A percentile compares a stretch with the other conserved stretches of the same genome.
Conservation (phyloP, 2,113 vertebrate species). For the Mormoops blainvillei region DNA sequence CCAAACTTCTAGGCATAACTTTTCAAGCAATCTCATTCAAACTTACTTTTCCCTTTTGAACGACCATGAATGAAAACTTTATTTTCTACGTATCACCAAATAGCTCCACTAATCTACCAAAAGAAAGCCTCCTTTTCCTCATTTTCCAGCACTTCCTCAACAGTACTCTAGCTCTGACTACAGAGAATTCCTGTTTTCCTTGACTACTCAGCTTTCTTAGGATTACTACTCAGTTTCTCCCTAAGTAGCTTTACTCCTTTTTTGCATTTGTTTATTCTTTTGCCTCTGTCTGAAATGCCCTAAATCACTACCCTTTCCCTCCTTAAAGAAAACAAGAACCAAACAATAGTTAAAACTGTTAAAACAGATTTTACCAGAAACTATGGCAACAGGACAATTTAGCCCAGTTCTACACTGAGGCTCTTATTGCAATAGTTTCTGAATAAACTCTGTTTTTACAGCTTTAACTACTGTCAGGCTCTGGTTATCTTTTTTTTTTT, state of each 20-base stretch:
- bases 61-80: not conserved
- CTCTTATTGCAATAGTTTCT: not conserved
- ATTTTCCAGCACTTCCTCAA: not conserved
- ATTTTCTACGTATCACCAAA: not conserved
- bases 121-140: not conserved
- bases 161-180: not conserved
- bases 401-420: not conserved
- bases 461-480: not conserved
- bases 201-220: not conserved
- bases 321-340: not conserved
- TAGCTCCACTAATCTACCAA: not conserved
- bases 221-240: not conserved
- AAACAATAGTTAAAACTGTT: not conserved
- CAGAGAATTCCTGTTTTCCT: not conserved
- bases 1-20: not conserved
- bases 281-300: not conserved
- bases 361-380: conserved; percentile 1
- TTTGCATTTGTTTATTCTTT: not conserved
- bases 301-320: not conserved
- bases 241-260: not conserved
- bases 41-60: not conserved
- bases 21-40: not conserved
- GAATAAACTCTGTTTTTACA: conserved; percentile 4
- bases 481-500: not conserved
- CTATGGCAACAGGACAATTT: not conserved